phyloP scores from a whole-genome alignment of 2,888 invertebrate species.

The Synanthedon myopaeformis region DNA sequence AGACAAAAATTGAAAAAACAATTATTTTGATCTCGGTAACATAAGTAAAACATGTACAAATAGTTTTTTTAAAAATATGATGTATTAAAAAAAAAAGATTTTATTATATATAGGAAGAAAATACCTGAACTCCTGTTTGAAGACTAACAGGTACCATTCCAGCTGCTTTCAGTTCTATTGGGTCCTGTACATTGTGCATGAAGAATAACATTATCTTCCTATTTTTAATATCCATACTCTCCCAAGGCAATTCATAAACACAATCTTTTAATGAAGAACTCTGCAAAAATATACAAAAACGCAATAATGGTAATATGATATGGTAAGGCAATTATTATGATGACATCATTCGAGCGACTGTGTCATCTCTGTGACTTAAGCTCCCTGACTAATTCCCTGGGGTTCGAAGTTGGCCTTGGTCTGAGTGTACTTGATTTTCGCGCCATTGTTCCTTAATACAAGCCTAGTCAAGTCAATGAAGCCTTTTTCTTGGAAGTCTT shows the following conservation, averaged over 20 bases:
- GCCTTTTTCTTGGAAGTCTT: too few species aligned
- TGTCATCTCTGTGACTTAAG: not conserved
- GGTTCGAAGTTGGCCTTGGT: too few species aligned
- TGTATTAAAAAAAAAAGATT: too few species aligned
- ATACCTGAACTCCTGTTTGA: slow-evolving; percentile 17
- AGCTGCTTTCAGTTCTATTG: slow-evolving; percentile 16
- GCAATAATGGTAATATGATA: not conserved
- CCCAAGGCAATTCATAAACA: slow-evolving; percentile 16
- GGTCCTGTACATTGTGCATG: slow-evolving; percentile 14
- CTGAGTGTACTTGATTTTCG: too few species aligned
- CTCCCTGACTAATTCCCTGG: not conserved
- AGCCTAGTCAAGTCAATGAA: too few species aligned
- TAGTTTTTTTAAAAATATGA: too few species aligned
- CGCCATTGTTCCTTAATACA: too few species aligned
- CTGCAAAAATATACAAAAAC: not conserved
- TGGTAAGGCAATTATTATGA: too few species aligned
- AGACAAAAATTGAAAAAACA: too few species aligned
- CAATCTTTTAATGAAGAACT: slow-evolving; percentile 1
- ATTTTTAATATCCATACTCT: slow-evolving; percentile 16
- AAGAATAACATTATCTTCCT: slow-evolving; percentile 13
- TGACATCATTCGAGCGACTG: not conserved
- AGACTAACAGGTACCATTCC: slow-evolving; percentile 18
- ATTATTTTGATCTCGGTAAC: too few species aligned
- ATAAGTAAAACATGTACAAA: too few species aligned
- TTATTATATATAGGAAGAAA: too few species aligned